Evolutionary conservation across 2,797 vertebrate species (phyloP).

Genomic region (Artibeus lituratus): DNA sequence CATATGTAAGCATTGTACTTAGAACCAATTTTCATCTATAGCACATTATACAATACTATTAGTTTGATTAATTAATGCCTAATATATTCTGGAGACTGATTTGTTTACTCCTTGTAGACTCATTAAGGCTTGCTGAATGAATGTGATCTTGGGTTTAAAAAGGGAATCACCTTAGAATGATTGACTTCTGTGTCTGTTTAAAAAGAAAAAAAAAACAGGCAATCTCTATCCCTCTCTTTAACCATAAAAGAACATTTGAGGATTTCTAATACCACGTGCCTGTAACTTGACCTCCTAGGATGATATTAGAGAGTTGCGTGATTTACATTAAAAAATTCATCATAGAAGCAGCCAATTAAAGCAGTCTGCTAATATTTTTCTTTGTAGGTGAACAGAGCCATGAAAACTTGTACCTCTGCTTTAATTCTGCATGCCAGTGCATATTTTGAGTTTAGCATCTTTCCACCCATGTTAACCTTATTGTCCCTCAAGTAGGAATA

Average conservation of each 20-base stretch:
- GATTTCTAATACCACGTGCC: constrained; percentile 38
- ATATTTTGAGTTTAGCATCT: constrained; percentile 66
- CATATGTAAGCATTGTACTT: constrained; percentile 76
- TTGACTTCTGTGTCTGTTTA: constrained; percentile 76
- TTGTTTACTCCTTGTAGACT: constrained; percentile 85
- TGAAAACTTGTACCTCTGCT: constrained; percentile 12
- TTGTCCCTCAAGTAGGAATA: neutral
- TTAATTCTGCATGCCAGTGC: constrained; percentile 40
- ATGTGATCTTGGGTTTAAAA: constrained; percentile 82
- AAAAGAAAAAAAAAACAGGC: constrained; percentile 56
- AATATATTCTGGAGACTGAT: constrained; percentile 84
- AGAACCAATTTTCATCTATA: constrained; percentile 84
- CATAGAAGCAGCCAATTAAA: constrained; percentile 60
- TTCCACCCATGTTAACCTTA: neutral
- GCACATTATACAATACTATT: constrained; percentile 84
- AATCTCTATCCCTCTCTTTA: constrained; percentile 67
- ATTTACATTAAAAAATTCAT: constrained; percentile 53
- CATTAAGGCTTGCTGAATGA: constrained; percentile 81
- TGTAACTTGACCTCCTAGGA: constrained; percentile 34
- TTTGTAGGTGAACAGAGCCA: constrained; percentile 59
- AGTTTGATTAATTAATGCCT: constrained; percentile 87
- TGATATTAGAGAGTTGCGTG: constrained; percentile 42
- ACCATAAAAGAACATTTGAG: constrained; percentile 4
- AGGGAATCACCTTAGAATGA: constrained; percentile 80
- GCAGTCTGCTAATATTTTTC: constrained; percentile 57